Evolutionary conservation across 2,113 vertebrate species (phyloP), one percentile per base, ranked within the genome.

Genomic region (Microtus oregoni): DNA sequence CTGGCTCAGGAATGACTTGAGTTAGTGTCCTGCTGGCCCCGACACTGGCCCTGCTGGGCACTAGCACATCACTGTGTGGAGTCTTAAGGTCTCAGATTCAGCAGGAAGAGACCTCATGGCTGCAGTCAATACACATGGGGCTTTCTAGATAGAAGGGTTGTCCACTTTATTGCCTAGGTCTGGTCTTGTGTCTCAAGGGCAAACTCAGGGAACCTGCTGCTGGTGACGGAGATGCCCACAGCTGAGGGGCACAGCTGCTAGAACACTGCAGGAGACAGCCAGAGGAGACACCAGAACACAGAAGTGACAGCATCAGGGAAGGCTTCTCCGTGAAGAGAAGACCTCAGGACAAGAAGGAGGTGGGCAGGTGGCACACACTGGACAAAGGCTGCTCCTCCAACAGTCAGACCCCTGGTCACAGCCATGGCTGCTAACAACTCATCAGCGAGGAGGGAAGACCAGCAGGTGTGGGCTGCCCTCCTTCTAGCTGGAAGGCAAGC

Each of bases 31-130:
- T 30, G 28, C 32, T 72, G 86, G 67, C 32, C 67, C 7, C 12
- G 4, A 9, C 0, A 5, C 8, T 0, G 2, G 79, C 8, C n/a
- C 20, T 32, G 4, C 52, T n/a, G 0, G 0, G 2, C 2, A 7
- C 26, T 41, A 22, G 22, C 44, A n/a, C 28, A 9, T 10, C 11
- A 24, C 26, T 41, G 7, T 35, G 13, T 22, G 14, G 15, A 20
- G 35, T 22, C 50, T 81, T 52, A 19, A 63, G 0, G 3, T 0
- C 47, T 72, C 41, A 58, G 17, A 38, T 7, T 11, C 24, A 47
- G 63, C 50, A 81, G 24, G 44, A 22, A 78, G 22, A 41, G 17
- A 26, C 50, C 41, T 14, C 30, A 44, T 2, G 9, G 73, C 41
- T 41, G 52, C n/a, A 44, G 87, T 13, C 55, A 7, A 58, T 12